phyloP scores from a whole-genome alignment of 2,113 vertebrate genomes.

The Onychostoma macrolepis region DNA sequence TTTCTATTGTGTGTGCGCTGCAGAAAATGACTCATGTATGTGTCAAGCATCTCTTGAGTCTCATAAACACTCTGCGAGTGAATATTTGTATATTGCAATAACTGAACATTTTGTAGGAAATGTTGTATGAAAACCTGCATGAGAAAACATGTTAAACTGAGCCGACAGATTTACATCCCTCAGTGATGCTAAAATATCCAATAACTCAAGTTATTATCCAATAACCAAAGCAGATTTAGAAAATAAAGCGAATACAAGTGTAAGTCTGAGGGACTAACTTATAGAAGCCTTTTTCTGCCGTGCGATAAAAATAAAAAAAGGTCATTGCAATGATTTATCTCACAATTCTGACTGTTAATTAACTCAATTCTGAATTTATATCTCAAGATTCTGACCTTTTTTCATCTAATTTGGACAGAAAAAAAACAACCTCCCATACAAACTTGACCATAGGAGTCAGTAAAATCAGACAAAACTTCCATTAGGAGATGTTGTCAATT shows the following conservation, averaged over 20 bases:
- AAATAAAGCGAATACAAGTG: not conserved
- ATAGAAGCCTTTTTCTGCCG: too few species aligned
- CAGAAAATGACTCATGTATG: slow-evolving; percentile 28
- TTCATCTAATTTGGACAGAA: not conserved
- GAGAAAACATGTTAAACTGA: not conserved
- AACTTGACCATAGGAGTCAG: not conserved
- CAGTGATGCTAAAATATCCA: not conserved
- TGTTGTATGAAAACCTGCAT: not conserved
- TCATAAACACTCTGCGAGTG: slow-evolving; percentile 1
- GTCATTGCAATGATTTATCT: not conserved
- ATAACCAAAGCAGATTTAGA: not conserved
- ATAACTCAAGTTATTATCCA: not conserved
- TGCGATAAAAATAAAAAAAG: too few species aligned
- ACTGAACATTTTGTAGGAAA: not conserved
- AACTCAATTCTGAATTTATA: not conserved
- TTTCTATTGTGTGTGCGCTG: slow-evolving; percentile 44
- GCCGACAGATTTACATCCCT: not conserved
- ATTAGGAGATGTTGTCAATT: not conserved
- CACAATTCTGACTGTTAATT: not conserved
- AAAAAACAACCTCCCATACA: not conserved
- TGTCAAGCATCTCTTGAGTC: slow-evolving; percentile 16
- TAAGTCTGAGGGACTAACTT: not conserved
- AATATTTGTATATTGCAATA: slow-evolving; percentile 22
- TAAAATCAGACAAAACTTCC: not conserved
- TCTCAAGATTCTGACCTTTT: not conserved